These are phyloP conservation scores for Pristionchus entomophagus DNA, from an alignment of 2,888 invertebrate genomes.

Conservation along the genomic window DNA sequence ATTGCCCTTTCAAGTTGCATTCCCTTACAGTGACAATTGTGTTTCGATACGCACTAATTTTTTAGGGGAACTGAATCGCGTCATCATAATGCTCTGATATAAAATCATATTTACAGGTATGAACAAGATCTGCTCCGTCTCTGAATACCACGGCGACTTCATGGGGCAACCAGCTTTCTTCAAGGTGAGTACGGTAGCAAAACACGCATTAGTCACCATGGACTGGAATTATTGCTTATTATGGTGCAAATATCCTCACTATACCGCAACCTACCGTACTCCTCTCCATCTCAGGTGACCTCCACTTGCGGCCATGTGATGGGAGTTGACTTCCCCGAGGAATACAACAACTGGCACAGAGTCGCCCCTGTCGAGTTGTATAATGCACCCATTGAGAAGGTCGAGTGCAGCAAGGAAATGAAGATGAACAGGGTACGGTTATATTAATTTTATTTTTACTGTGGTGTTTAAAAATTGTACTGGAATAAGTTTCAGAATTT, in stretches of 20 bases:
- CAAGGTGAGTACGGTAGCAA: conserved; percentile 78
- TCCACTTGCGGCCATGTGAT: conserved; percentile 99
- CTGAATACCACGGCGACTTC: conserved; percentile 92
- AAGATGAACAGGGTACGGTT: conserved; percentile 87
- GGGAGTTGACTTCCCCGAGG: conserved; percentile 89
- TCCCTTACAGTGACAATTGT: too few relatives aligned
- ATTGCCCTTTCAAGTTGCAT: too few relatives aligned
- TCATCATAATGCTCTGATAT: too few relatives aligned
- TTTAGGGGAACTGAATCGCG: too few relatives aligned
- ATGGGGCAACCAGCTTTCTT: conserved; percentile 82
- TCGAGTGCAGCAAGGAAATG: conserved; percentile 93
- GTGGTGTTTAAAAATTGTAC: too few relatives aligned
- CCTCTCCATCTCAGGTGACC: conserved; percentile 83
- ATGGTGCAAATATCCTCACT: neutral
- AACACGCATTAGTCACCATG: neutral
- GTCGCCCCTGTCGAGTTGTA: conserved; percentile 97
- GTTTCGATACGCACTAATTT: too few relatives aligned
- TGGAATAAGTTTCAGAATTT: too few relatives aligned
- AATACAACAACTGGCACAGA: conserved; percentile 97
- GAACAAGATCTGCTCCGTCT: conserved; percentile 91
- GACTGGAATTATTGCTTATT: neutral
- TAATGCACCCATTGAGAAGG: conserved; percentile 92
- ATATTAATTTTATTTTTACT: too few relatives aligned
- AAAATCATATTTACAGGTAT: too few relatives aligned
- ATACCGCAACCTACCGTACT: neutral